Evolutionary conservation across 1,140 invertebrate genomes (phyloP).

Genomic region (Mercenaria mercenaria): DNA sequence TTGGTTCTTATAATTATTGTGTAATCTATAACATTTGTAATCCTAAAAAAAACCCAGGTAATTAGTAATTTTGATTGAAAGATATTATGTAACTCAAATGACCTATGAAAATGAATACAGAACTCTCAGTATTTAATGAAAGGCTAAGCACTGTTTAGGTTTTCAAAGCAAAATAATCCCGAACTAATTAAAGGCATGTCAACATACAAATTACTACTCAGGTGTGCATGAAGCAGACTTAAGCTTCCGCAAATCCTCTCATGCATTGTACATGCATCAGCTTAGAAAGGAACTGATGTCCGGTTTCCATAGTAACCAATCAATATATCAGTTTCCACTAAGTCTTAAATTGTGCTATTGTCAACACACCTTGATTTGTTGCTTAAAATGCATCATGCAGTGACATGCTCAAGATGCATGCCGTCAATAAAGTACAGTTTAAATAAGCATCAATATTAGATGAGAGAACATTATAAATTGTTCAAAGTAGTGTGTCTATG

Average conservation of each 20-base stretch:
- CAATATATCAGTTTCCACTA: slow-evolving; percentile 28
- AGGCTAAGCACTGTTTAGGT: no score
- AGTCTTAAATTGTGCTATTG: neutral
- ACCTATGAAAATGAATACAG: neutral
- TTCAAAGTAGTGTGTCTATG: no score
- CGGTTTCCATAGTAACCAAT: slow-evolving; percentile 16
- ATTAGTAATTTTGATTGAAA: no score
- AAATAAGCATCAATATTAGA: no score
- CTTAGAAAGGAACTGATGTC: neutral
- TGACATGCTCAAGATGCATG: neutral
- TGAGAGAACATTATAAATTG: no score
- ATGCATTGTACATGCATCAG: neutral
- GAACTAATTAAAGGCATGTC: neutral
- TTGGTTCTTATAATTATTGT: no score
- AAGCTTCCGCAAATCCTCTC: neutral
- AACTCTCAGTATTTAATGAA: neutral
- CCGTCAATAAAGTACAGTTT: neutral
- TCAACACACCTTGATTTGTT: slow-evolving; percentile 7
- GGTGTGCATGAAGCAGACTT: slow-evolving; percentile 1
- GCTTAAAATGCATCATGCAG: neutral
- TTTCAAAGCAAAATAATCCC: neutral
- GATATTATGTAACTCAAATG: neutral
- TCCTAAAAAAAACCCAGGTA: no score
- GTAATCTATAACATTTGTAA: no score
- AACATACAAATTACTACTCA: neutral